These are phyloP conservation scores for Melanotaenia pygmaea DNA, from an alignment of 2,797 vertebrate species.

Conservation along the genomic window DNA sequence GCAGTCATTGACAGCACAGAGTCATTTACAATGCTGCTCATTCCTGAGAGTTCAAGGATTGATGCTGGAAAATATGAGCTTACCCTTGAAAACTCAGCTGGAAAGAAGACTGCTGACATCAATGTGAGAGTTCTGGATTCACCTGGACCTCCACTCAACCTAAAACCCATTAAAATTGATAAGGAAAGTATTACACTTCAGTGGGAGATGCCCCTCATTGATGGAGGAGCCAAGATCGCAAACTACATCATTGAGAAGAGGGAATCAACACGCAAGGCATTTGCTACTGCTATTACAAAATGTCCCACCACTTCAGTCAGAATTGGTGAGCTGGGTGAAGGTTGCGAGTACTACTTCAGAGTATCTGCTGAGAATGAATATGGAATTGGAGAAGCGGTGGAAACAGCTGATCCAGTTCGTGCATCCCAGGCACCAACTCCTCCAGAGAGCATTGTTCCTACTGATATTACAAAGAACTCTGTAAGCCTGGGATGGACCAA, in stretches of 20 bases:
- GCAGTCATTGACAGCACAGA: conserved; percentile 96
- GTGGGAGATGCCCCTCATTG: conserved; percentile 97
- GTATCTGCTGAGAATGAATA: conserved; percentile 98
- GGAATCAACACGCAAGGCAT: conserved; percentile 97
- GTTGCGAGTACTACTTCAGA: conserved; percentile 98
- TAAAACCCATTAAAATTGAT: conserved; percentile 91
- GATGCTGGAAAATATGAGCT: conserved; percentile 96
- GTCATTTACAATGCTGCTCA: conserved; percentile 96
- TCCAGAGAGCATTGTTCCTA: conserved; percentile 93
- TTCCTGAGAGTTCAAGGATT: conserved; percentile 92
- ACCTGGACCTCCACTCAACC: conserved; percentile 94
- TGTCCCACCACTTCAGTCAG: conserved; percentile 91
- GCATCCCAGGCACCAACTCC: conserved; percentile 94
- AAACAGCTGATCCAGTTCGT: conserved; percentile 93
- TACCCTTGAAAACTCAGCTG: conserved; percentile 92
- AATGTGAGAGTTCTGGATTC: conserved; percentile 96
- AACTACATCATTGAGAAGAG: conserved; percentile 99
- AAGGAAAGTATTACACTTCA: conserved; percentile 94
- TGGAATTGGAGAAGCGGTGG: conserved; percentile 93
- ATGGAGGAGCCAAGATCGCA: conserved; percentile 95
- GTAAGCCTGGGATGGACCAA: conserved; percentile 96
- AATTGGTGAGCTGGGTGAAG: conserved; percentile 90
- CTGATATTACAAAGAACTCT: conserved; percentile 92
- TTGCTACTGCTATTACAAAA: conserved; percentile 89
- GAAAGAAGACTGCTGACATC: conserved; percentile 94